Percentiles rank a stretch among this genome's conserved stretches.
Conservation (phyloP, 2,797 vertebrate species). For the Acipenser ruthenus region DNA sequence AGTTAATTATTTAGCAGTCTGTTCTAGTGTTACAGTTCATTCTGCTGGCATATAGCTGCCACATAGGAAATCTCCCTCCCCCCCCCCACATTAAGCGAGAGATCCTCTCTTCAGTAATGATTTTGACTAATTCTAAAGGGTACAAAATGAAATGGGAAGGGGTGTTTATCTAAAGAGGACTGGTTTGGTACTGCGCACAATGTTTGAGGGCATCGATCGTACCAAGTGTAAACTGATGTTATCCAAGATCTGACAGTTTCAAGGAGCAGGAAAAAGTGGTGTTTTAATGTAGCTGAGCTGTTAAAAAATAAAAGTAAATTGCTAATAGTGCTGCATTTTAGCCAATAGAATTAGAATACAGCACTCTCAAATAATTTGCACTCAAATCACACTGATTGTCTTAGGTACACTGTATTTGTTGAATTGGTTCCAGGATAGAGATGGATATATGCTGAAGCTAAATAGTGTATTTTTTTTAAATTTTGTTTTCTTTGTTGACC, state of each 20-base stretch:
- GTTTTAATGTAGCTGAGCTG: no score
- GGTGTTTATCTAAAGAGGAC: neutral
- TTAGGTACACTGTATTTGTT: neutral
- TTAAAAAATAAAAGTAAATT: no score
- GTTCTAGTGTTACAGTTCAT: slow-evolving; percentile 44
- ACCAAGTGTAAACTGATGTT: neutral
- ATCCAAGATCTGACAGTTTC: no score
- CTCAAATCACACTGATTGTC: neutral
- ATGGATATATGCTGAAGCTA: neutral
- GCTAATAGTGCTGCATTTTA: neutral
- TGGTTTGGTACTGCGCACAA: neutral
- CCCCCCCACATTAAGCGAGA: no score
- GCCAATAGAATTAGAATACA: neutral
- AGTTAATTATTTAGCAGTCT: slow-evolving; percentile 53
- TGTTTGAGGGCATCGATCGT: neutral
- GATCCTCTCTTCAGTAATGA: neutral
- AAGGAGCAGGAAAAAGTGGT: no score
- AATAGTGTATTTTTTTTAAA: neutral
- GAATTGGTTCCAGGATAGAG: neutral
- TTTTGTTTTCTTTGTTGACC: neutral
- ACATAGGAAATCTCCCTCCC: neutral
- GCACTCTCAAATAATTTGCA: neutral
- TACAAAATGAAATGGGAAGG: neutral
- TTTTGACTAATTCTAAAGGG: neutral
- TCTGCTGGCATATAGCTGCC: slow-evolving; percentile 5